Evolutionary conservation across 2,113 vertebrate genomes (phyloP), one percentile per base, ranked within the genome.

Genomic region (Sclerurus mexicanus): DNA sequence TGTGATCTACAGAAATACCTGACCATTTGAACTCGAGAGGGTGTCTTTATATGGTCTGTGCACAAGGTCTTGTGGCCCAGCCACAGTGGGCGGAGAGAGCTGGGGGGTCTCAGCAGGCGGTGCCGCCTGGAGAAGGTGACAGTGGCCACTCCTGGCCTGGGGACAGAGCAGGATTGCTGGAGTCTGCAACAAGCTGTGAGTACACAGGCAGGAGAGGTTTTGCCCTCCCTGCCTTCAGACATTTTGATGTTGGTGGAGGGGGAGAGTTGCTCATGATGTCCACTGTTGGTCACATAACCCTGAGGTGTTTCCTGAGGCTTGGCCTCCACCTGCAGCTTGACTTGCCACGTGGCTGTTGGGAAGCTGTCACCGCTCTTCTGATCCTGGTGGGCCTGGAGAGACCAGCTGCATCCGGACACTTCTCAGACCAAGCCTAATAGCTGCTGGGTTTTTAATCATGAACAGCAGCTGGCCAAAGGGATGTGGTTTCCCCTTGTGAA

Each of bases 161-260:
- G 52, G 9, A 3, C 28, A 17, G 73, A 28, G 58, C 0, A 1
- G 14, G 21, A 28, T 47, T 1, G 6, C 27, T 15, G 68, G 21
- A 35, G 19, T 18, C 18, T 27, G 35, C 35, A 25, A 7, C 16
- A 9, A 24, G 19, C 40, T 47, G 35, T 27, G 50, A 52, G 56
- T 1, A 27, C 30, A 27, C 40, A 55, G 63, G 30, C 1, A 2
- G 42, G 55, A 56, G 47, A 15, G 17, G 2, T 5, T 4, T 25
- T 72, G 14, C 18, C 12, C 6, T 44, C 4, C 6, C 17, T 37
- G 28, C 17, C 28, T 46, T 67, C 33, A 27, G 27, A 24, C 4
- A 1, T 12, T 4, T 3, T 2, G 5, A 15, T 63, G 44, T 19
- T 1, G 4, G n/a, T 0, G 0, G 31, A 40, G 33, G 7, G 13